A percentile compares a stretch with the other conserved stretches of the same genome.
Evolutionary conservation across 1,140 invertebrate species (phyloP).

Genomic region (Diabrotica undecimpunctata): DNA sequence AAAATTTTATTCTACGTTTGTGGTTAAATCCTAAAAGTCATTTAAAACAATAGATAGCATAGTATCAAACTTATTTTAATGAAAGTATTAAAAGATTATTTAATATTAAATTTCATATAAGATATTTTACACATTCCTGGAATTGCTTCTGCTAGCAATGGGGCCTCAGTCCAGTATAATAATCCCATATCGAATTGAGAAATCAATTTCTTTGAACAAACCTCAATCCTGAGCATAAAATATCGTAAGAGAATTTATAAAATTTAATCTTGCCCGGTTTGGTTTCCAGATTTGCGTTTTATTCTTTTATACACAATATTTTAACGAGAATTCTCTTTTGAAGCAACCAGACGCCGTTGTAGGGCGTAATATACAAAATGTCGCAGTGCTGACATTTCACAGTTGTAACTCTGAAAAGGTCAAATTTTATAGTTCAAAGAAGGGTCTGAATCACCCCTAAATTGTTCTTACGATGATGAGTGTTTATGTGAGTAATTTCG

Average conservation of each 20-base stretch:
- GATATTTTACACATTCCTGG: too few species aligned
- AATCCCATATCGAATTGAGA: too few species aligned
- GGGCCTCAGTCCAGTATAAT: too few species aligned
- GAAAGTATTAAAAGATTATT: too few species aligned
- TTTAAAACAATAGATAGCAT: too few species aligned
- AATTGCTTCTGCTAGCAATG: too few species aligned
- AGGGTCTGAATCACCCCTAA: neutral
- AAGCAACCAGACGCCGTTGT: neutral
- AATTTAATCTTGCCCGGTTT: neutral
- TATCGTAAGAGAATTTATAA: neutral
- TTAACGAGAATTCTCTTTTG: constrained; percentile 1
- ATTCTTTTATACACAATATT: neutral
- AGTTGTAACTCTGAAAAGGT: neutral
- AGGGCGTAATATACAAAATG: neutral
- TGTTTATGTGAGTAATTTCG: constrained; percentile 2
- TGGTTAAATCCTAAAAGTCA: too few species aligned
- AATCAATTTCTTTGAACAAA: too few species aligned
- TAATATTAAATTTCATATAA: too few species aligned
- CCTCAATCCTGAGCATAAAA: too few species aligned
- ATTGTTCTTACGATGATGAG: neutral
- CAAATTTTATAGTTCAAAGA: constrained; percentile 3
- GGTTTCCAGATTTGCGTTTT: neutral
- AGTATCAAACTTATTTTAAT: too few species aligned
- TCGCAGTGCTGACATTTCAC: neutral
- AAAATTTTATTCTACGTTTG: too few species aligned